Percentiles rank a stretch among this genome's conserved stretches.
Evolutionary conservation across 2,888 invertebrate genomes (phyloP).

Genomic region (Alsophila aescularia): DNA sequence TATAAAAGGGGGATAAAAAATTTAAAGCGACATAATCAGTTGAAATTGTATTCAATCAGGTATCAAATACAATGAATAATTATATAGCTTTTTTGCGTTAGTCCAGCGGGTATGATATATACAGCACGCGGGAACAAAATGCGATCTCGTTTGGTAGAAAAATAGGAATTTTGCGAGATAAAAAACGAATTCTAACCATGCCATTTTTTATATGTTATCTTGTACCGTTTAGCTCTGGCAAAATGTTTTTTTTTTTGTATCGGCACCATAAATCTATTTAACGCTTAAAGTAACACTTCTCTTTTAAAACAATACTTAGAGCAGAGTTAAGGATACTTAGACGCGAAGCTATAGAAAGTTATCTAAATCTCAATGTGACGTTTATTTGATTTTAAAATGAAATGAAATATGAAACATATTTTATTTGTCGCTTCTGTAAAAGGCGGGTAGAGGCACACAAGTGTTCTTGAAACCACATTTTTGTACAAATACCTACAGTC

Average conservation of each 20-base stretch:
- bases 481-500: constrained; percentile 5
- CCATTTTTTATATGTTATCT: too few relatives aligned
- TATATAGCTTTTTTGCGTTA: constrained; percentile 40
- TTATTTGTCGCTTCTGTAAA: constrained; percentile 8
- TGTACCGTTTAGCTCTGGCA: too few relatives aligned
- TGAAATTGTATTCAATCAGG: too few relatives aligned
- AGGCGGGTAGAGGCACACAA: constrained; percentile 11
- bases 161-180: neutral
- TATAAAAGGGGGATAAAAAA: too few relatives aligned
- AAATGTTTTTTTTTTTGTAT: too few relatives aligned
- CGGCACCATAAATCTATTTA: too few relatives aligned
- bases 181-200: too few relatives aligned
- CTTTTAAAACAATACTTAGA: neutral
- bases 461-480: constrained; percentile 25
- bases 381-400: constrained; percentile 1
- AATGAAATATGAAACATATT: constrained; percentile 12
- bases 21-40: too few relatives aligned
- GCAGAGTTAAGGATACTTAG: neutral
- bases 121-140: constrained; percentile 31
- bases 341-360: neutral
- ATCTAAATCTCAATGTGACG: neutral
- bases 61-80: constrained; percentile 33
- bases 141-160: constrained; percentile 22
- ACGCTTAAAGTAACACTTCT: too few relatives aligned
- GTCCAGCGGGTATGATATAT: constrained; percentile 45